phyloP scores from a whole-genome alignment of 2,888 invertebrate species.

The Cecidostiba fungosa region DNA sequence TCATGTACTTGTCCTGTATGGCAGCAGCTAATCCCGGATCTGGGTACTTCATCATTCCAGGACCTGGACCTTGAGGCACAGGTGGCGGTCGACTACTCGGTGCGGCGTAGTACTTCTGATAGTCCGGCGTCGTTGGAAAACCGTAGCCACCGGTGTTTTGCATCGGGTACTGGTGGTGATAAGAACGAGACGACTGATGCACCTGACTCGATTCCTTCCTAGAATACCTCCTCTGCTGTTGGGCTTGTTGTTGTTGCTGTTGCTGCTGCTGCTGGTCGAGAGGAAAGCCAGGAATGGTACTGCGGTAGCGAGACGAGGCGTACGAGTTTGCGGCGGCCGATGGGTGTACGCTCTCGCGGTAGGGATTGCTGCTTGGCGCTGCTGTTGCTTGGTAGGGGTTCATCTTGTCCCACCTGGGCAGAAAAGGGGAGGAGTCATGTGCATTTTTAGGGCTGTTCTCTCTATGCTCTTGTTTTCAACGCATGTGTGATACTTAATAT shows the following conservation, averaged over 20 bases:
- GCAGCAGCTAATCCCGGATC: slow-evolving; percentile 67
- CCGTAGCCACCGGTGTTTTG: slow-evolving; percentile 49
- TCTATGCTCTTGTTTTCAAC: background rate
- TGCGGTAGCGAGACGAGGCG: slow-evolving; percentile 49
- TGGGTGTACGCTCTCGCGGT: slow-evolving; percentile 72
- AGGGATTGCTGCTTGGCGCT: slow-evolving; percentile 63
- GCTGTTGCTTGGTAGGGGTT: slow-evolving; percentile 59
- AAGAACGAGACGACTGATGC: slow-evolving; percentile 31
- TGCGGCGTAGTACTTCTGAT: slow-evolving; percentile 60
- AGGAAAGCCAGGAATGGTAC: slow-evolving; percentile 25
- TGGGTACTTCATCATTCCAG: slow-evolving; percentile 59
- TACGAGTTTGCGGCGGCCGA: slow-evolving; percentile 60
- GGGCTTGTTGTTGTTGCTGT: slow-evolving; percentile 47
- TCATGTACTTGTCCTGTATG: slow-evolving; percentile 69
- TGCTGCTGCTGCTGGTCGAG: slow-evolving; percentile 53
- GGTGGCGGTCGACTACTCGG: slow-evolving; percentile 15
- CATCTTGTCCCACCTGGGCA: slow-evolving; percentile 60
- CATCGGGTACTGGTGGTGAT: slow-evolving; percentile 58
- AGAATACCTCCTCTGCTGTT: slow-evolving; percentile 44
- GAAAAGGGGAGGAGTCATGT: background rate
- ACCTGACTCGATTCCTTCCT: slow-evolving; percentile 47
- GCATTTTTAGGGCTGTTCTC: background rate
- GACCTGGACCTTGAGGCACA: slow-evolving; percentile 66
- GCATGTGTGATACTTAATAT: background rate
- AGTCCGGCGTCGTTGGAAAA: slow-evolving; percentile 44